Evolutionary conservation across 1,140 invertebrate species (phyloP).

Genomic region (Atta colombica): DNA sequence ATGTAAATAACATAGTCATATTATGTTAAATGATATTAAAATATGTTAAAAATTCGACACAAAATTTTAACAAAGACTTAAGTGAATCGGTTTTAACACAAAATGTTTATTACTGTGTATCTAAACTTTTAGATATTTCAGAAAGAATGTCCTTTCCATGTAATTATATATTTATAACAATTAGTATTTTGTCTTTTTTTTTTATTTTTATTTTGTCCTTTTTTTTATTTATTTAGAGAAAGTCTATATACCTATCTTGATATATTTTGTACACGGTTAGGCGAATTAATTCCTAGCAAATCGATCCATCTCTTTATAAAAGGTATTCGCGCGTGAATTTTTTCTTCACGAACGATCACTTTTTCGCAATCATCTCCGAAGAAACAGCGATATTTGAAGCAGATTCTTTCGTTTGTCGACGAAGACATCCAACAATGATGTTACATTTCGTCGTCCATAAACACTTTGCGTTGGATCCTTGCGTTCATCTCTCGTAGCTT

Average conservation of each 20-base stretch:
- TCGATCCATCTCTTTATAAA: slow-evolving; percentile 1
- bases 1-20: too few relatives aligned
- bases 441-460: slow-evolving; percentile 32
- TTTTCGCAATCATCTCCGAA: not conserved
- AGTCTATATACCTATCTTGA: not conserved
- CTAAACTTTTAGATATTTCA: too few relatives aligned
- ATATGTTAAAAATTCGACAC: too few relatives aligned
- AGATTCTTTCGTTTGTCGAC: slow-evolving; percentile 15
- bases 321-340: slow-evolving; percentile 40
- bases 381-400: slow-evolving; percentile 37
- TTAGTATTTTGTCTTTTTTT: too few relatives aligned
- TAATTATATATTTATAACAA: too few relatives aligned
- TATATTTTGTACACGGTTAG: not conserved
- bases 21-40: too few relatives aligned
- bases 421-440: slow-evolving; percentile 14
- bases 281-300: not conserved
- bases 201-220: not conserved
- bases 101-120: too few relatives aligned
- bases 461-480: slow-evolving; percentile 13
- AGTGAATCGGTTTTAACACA: too few relatives aligned
- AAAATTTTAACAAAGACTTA: too few relatives aligned
- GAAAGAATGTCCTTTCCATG: too few relatives aligned
- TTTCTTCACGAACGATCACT: not conserved
- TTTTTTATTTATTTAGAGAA: not conserved
- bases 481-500: slow-evolving; percentile 1